These are phyloP conservation scores for Bucco capensis DNA, from an alignment of 2,113 vertebrate genomes.

Conservation along the genomic window DNA sequence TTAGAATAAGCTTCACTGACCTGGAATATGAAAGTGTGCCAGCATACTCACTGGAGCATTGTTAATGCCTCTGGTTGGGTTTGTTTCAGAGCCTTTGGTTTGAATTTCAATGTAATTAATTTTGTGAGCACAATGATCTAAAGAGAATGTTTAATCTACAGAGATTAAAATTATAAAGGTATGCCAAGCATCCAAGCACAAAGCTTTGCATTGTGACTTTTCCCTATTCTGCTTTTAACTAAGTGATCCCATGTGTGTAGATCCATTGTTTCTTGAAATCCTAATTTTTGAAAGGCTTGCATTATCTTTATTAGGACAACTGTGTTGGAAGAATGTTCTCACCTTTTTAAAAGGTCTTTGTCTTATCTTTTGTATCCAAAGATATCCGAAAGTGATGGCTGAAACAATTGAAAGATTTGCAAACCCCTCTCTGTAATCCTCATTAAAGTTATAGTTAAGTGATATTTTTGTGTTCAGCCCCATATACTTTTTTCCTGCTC, in stretches of 20 bases:
- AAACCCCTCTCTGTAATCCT: neutral
- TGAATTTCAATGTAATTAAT: constrained; percentile 28
- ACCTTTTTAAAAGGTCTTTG: neutral
- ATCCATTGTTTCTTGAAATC: neutral
- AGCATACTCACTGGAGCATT: neutral
- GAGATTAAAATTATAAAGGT: constrained; percentile 1
- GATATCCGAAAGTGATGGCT: neutral
- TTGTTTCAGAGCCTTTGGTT: constrained; percentile 33
- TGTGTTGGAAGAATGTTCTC: neutral
- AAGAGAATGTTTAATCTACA: neutral
- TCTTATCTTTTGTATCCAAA: neutral
- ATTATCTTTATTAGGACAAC: neutral
- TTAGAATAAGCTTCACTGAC: constrained; percentile 59
- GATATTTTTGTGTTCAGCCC: neutral
- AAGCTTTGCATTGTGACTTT: neutral
- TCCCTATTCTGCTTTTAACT: neutral
- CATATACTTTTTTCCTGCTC: neutral
- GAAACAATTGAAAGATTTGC: neutral
- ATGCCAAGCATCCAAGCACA: neutral
- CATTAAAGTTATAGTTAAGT: neutral
- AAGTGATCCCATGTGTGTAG: neutral
- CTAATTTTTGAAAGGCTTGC: neutral
- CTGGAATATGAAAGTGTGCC: constrained; percentile 50
- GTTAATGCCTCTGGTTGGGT: constrained; percentile 25
- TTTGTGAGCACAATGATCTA: neutral